Evolutionary conservation across 2,797 vertebrate genomes (phyloP).

Genomic region (Sebastes itinus): DNA sequence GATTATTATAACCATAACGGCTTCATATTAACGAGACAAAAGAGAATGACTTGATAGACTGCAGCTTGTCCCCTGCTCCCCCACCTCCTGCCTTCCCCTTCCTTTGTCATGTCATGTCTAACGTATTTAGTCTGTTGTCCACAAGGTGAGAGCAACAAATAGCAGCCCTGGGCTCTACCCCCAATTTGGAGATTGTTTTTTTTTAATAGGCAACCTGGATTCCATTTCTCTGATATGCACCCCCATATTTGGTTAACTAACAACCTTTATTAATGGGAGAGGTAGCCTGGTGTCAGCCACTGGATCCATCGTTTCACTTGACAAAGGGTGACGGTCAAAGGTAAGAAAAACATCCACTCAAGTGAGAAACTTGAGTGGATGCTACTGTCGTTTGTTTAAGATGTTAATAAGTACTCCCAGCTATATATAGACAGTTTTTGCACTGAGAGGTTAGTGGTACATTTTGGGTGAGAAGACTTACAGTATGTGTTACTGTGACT

Average conservation of each 20-base stretch:
- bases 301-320: slow-evolving; percentile 60
- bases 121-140: slow-evolving; percentile 35
- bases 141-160: slow-evolving; percentile 71
- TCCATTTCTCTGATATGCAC: slow-evolving; percentile 68
- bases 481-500: not conserved
- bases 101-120: slow-evolving; percentile 42
- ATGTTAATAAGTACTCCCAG: not conserved
- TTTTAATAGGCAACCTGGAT: slow-evolving; percentile 60
- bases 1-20: not conserved
- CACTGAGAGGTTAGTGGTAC: not conserved
- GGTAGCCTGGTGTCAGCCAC: slow-evolving; percentile 35
- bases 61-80: slow-evolving; percentile 13
- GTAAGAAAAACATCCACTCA: slow-evolving; percentile 42
- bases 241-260: slow-evolving; percentile 71
- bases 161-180: slow-evolving; percentile 52
- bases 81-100: slow-evolving; percentile 37
- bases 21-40: not conserved
- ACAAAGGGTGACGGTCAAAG: slow-evolving; percentile 58
- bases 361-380: not conserved
- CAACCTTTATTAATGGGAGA: slow-evolving; percentile 73
- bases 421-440: not conserved
- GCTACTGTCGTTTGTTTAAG: not conserved
- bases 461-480: not conserved
- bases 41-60: slow-evolving; percentile 1
- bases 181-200: slow-evolving; percentile 64